These are phyloP conservation scores for Typhlomys cinereus DNA, from an alignment of 2,113 vertebrate genomes.

Conservation along the genomic window DNA sequence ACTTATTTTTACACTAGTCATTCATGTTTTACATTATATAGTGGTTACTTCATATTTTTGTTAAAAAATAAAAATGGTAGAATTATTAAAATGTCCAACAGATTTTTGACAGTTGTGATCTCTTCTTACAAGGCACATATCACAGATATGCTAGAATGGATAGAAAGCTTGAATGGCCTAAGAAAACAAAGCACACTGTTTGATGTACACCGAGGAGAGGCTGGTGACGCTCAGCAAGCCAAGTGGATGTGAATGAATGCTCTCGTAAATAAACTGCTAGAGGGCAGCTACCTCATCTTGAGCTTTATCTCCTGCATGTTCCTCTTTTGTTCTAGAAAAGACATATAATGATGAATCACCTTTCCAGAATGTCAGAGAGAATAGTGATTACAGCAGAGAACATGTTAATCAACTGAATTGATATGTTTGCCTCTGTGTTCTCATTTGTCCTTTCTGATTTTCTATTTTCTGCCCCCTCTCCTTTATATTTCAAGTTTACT, in stretches of 20 bases:
- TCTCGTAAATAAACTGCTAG: conserved; percentile 52
- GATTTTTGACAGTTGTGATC: not conserved
- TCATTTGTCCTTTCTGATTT: not conserved
- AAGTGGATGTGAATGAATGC: conserved; percentile 1
- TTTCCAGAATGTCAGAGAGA: not conserved
- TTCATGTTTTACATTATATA: not conserved
- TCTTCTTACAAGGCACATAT: not conserved
- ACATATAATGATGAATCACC: not conserved
- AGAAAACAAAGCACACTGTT: not conserved
- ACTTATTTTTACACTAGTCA: not conserved
- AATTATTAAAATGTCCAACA: not conserved
- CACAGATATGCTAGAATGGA: not conserved
- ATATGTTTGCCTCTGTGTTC: not conserved
- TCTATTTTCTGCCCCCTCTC: not conserved
- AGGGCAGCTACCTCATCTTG: not conserved
- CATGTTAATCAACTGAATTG: conserved; percentile 34
- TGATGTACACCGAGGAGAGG: conserved; percentile 53
- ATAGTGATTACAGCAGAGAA: conserved; percentile 8
- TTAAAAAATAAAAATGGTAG: conserved; percentile 8
- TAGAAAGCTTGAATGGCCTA: conserved; percentile 21
- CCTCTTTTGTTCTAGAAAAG: not conserved
- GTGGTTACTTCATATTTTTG: not conserved
- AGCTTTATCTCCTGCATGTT: conserved; percentile 29
- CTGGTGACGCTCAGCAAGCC: conserved; percentile 38
- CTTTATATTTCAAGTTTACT: not conserved